phyloP scores from a whole-genome alignment of 1,140 invertebrate species.

The Probaryconus sp. region DNA sequence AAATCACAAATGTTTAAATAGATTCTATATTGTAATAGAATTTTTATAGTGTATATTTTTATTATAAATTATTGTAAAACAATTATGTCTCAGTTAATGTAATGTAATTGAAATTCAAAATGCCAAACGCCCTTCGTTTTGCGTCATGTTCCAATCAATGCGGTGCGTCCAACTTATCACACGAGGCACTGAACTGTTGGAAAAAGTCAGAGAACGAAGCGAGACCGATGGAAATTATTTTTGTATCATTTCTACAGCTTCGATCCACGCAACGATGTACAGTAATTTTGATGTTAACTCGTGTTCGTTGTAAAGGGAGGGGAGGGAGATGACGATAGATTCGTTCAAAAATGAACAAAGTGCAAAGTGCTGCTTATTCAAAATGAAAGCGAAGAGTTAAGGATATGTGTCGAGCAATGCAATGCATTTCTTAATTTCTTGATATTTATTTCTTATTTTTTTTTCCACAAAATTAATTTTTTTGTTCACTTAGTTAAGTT shows the following conservation, averaged over 20 bases:
- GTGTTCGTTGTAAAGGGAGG: slow-evolving; percentile 5
- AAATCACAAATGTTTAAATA: no score
- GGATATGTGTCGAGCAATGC: not conserved
- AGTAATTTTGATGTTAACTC: slow-evolving; percentile 39
- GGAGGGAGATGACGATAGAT: slow-evolving; percentile 5
- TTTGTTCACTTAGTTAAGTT: no score
- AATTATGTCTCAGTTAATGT: not conserved
- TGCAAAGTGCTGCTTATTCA: slow-evolving; percentile 25
- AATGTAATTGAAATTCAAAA: slow-evolving; percentile 3
- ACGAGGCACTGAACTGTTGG: slow-evolving; percentile 4
- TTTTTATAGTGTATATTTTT: not conserved
- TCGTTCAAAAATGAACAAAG: slow-evolving; percentile 5
- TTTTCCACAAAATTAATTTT: no score
- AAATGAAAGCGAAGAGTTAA: slow-evolving; percentile 7
- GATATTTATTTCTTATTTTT: no score
- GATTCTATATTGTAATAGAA: no score
- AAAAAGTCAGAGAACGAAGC: slow-evolving; percentile 3
- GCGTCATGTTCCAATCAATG: slow-evolving; percentile 14
- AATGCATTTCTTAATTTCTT: no score
- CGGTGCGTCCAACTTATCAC: slow-evolving; percentile 22
- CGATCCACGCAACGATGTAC: slow-evolving; percentile 33
- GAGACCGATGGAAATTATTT: slow-evolving; percentile 56
- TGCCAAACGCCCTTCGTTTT: not conserved
- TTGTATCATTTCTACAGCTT: slow-evolving; percentile 61
- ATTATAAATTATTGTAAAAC: no score